Conservation (phyloP, 2,113 vertebrate species). For the Engraulis encrasicolus region DNA sequence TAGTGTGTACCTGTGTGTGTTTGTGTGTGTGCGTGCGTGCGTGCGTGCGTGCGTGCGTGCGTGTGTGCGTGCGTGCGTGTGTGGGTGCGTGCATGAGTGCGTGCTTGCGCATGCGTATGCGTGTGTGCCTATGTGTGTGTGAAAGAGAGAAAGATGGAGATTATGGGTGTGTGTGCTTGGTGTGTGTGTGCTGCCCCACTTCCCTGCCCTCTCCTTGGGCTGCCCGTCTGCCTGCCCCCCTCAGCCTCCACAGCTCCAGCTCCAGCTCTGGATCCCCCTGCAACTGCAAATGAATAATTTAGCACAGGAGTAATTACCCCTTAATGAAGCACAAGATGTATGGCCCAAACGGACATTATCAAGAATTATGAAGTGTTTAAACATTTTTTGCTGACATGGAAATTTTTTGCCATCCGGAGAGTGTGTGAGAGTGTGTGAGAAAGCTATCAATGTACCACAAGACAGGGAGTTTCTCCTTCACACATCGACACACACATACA, state of each 20-base stretch:
- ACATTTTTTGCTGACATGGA: background rate
- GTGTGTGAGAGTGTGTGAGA: background rate
- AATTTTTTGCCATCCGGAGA: too few species aligned
- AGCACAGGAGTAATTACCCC: background rate
- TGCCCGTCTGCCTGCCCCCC: background rate
- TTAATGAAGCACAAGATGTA: constrained; percentile 6
- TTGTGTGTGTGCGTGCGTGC: too few species aligned
- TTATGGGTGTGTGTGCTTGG: too few species aligned
- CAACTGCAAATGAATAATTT: background rate
- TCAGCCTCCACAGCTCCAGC: too few species aligned
- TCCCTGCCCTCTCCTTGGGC: background rate
- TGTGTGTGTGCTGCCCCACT: constrained; percentile 8
- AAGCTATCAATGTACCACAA: background rate
- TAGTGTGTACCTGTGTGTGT: too few species aligned
- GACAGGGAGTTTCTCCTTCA: background rate
- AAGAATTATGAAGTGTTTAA: background rate
- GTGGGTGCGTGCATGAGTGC: too few species aligned
- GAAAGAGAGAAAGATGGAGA: too few species aligned
- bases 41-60: too few species aligned
- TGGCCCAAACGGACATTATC: background rate
- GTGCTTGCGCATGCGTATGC: too few species aligned
- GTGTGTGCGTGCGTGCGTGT: too few species aligned
- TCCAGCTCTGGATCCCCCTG: background rate
- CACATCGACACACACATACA: too few species aligned
- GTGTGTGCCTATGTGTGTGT: too few species aligned